Evolutionary conservation across 2,797 vertebrate genomes (phyloP), one percentile per base, ranked within the genome.

Genomic region (Diceros bicornis): DNA sequence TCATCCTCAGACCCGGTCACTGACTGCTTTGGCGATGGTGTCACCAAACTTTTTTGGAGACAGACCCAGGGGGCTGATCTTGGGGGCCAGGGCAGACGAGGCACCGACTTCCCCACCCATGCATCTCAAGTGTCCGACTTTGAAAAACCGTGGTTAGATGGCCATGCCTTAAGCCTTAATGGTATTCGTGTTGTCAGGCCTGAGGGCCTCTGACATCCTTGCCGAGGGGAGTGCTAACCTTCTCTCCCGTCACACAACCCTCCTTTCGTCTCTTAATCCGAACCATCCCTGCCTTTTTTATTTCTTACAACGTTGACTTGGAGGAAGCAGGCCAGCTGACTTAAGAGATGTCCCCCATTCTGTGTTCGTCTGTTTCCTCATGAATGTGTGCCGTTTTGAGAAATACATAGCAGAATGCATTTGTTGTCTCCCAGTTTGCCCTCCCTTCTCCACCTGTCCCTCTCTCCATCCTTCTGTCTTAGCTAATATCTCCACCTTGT

Each of bases 21-120:
- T 99, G 0, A 99, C 99, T 7, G 99, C 99, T 98, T 99, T 99
- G 98, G 99, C 99, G 0, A 99, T 99, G 98, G 99, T 99, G 55
- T 99, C 99, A 89, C 99, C 99, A 75, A 99, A 99, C 97, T 99
- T 99, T 97, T 99, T 99, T 97, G 99, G 99, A 97, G 99, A 99
- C 99, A 99, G 96, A 97, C 99, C 99, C 95, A 99, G 97, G 14
- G 99, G 99, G 20, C 99, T 99, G 16, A 99, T 99, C 96, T 99
- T 99, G 69, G 99, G 99, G 89, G 99, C 99, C 98, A 99, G 96
- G 5, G 99, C 99, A 4, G 99, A 99, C 7, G 99, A 99, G 90
- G 99, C 99, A 2, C 99, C 99, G 0, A 99, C 99, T 97, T 99
- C 99, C 78, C 99, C 74, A 99, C 99, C 66, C 99, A 99, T 99